Base-by-base conservation (phyloP, 2,113 vertebrate genomes). In the Colaptes auratus region DNA sequence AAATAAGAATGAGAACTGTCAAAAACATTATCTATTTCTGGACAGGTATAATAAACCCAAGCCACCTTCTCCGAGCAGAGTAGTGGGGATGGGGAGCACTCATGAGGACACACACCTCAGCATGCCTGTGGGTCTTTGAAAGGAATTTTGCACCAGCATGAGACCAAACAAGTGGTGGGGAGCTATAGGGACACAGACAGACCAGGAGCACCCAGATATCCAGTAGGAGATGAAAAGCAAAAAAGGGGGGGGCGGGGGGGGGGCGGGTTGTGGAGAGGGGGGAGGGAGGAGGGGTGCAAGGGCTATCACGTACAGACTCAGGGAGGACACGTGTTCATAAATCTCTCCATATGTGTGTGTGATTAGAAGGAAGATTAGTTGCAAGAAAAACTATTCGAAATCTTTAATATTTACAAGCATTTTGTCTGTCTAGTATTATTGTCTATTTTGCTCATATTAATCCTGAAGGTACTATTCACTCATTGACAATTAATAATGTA, bases 101-200 rank as follows among this genome's bases (percentile, higher is more conserved):
- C 2, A 1, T 7, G 31, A 20, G 21, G 3, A 64, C 39, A 6
- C 10, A 17, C 4, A 4, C 31, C 25, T 21, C 1, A 0, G 7
- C 33, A 21, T 58, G 25, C 11, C 17, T 17, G 14, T 1, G 16
- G 30, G 20, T 12, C 25, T 76, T 63, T 12, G 35, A 1, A 1
- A 19, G 21, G 12, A 14, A 15, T 61, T 70, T 75, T 42, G 16
- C 13, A 24, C 19, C 19, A 25, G 10, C 12, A 5, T 52, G 31
- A 48, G 31, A 24, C 35, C 10, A 15, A 8, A 7, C 1, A 1
- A 25, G 44, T 23, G 46, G 55, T 30, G n/a, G 20, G 27, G n/a
- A 55, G 52, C 30, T 64, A 33, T 30, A 64, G 42, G 19, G 30
- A 3, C 48, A 39, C 1, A 0, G 5, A 25, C 33, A 52, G 58